A percentile compares a stretch with the other conserved stretches of the same genome.
These are phyloP conservation scores for Tragelaphus imberbis DNA, from an alignment of 2,113 vertebrate species.

Conservation along the genomic window DNA sequence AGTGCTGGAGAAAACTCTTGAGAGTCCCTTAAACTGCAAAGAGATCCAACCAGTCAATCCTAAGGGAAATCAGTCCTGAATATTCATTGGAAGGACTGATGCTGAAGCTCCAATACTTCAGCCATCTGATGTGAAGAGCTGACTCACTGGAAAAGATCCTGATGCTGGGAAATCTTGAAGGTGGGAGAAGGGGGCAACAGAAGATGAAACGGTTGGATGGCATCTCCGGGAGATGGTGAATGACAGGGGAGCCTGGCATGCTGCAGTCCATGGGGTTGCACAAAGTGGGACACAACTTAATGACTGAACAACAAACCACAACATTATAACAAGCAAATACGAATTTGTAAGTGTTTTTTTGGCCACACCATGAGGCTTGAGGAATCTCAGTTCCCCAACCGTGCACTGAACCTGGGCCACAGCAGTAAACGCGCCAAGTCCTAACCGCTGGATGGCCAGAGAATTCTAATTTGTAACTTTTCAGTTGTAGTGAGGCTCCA, in stretches of 20 bases:
- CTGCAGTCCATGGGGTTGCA: neutral
- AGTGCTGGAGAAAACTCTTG: neutral
- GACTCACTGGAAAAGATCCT: neutral
- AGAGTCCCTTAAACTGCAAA: neutral
- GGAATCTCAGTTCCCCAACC: neutral
- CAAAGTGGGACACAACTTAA: neutral
- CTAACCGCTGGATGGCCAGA: neutral
- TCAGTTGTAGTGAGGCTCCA: neutral
- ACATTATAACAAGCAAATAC: neutral
- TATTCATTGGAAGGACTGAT: neutral
- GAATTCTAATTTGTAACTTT: neutral
- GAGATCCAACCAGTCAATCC: neutral
- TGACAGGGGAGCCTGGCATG: neutral
- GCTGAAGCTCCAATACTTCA: neutral
- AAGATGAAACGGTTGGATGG: neutral
- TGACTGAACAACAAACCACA: neutral
- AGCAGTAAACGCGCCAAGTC: neutral
- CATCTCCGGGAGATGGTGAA: neutral
- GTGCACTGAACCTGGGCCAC: neutral
- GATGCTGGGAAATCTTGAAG: neutral
- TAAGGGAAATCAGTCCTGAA: neutral
- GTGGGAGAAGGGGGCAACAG: neutral
- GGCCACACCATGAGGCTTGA: neutral
- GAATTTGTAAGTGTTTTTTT: neutral
- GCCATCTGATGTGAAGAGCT: neutral